Conservation (phyloP, 2,888 invertebrate species). For the Coelinius sp. region DNA sequence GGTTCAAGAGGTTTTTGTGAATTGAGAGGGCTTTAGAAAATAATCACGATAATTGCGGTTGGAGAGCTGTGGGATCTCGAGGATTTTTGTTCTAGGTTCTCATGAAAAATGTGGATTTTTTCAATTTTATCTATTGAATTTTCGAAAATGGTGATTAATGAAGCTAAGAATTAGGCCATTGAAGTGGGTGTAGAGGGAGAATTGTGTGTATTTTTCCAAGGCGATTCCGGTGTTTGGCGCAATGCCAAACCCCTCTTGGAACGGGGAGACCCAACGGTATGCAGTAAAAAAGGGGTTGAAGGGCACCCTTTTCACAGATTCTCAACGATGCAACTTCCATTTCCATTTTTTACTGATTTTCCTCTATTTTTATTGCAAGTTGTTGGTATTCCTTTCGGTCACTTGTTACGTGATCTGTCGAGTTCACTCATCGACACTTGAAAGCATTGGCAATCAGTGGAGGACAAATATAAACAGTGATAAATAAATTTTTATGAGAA, state of each 20-base stretch:
- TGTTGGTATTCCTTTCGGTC: background rate
- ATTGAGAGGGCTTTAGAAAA: background rate
- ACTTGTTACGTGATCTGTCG: background rate
- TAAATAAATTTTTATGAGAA: background rate
- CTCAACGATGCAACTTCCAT: conserved; percentile 10
- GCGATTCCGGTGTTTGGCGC: conserved; percentile 52
- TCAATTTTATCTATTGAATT: no score
- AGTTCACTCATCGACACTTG: background rate
- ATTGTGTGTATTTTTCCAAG: conserved; percentile 43
- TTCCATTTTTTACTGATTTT: background rate
- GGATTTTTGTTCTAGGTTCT: background rate
- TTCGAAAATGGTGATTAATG: no score
- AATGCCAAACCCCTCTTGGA: conserved; percentile 49
- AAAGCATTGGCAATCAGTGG: background rate
- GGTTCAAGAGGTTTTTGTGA: background rate
- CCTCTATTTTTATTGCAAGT: conserved; percentile 28
- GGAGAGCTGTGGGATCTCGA: background rate
- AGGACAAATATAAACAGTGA: background rate
- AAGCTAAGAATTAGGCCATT: conserved; percentile 48
- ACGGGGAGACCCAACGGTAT: conserved; percentile 15
- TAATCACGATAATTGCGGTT: background rate
- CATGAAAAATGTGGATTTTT: no score
- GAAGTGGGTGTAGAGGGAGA: conserved; percentile 29
- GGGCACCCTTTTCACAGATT: conserved; percentile 12
- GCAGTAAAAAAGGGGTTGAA: conserved; percentile 9